A percentile compares a stretch with the other conserved stretches of the same genome.
These are phyloP conservation scores for Pimpla rufipes DNA, from an alignment of 2,888 invertebrate genomes.

Conservation along the genomic window DNA sequence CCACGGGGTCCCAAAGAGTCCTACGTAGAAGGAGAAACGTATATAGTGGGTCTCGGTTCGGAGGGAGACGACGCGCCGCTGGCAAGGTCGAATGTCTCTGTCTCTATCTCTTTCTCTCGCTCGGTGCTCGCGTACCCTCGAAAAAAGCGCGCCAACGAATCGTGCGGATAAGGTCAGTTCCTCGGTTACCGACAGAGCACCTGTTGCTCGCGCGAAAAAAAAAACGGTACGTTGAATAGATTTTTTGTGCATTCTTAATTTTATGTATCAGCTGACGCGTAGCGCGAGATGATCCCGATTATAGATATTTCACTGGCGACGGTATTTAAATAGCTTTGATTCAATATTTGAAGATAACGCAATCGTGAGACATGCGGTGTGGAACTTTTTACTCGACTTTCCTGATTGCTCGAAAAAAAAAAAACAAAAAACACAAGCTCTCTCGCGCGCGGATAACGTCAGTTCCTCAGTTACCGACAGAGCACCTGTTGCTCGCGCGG, in stretches of 20 bases:
- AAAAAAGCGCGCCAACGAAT: neutral
- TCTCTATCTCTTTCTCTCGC: neutral
- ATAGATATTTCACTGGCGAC: neutral
- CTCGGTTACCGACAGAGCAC: neutral
- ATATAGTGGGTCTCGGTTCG: neutral
- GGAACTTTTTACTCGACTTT: neutral
- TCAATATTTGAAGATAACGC: neutral
- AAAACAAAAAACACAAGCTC: no score
- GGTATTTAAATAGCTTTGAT: neutral
- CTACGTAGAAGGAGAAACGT: neutral
- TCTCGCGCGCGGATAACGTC: neutral
- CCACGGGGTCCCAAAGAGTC: neutral
- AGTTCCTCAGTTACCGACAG: neutral
- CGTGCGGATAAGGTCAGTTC: neutral
- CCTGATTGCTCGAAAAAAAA: neutral
- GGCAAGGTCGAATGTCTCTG: neutral
- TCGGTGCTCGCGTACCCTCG: neutral
- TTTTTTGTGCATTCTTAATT: no score
- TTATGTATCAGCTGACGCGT: neutral
- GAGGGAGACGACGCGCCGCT: neutral
- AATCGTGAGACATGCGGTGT: no score
- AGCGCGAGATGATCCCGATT: neutral
- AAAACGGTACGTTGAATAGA: no score
- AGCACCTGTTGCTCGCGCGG: neutral
- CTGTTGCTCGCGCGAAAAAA: neutral